Base-by-base conservation (phyloP, 2,888 invertebrate species). In the Cacoxenus indagator region DNA sequence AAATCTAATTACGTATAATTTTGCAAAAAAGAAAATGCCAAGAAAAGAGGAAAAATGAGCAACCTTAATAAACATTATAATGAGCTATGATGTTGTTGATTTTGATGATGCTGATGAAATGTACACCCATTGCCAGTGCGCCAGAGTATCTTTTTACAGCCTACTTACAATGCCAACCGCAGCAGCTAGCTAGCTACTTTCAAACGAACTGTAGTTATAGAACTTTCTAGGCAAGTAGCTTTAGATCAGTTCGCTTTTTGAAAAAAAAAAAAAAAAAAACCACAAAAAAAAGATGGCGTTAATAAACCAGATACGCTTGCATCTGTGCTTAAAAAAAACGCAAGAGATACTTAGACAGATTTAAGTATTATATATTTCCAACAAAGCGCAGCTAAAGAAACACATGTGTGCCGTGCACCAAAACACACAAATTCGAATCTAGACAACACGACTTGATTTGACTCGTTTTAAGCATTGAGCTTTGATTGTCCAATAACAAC, bases 1-100 rank as follows among this genome's bases (percentile, higher is more conserved):
- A 14, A 59, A 8, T 5, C n/a, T 59, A 29, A 59, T 37, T 59
- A 59, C 59, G 37, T 59, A 31, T 59, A 59, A 59, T 59, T 59
- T 59, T 55, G 55, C 27, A 55, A 4, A 48, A 48, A 48, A 48
- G 8, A n/a, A 46, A 46, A n/a, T 2, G 11, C 24, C 4, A 26
- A 27, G 14, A 26, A 55, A 4, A 55, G 11, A 57, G 29, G 11
- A 57, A 29, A 27, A 57, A 14, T 57, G 29, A 19, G 14, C 14
- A 57, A 26, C 27, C 2, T 26, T 55, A 55, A 37, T 37, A 37
- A 37, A 37, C 37, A 37, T 14, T 11, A 37, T 37, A 37, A 37
- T 37, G 14, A 37, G 8, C 17, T 48, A 48, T 17, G 17, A 22
- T 51, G 37, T 37, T 37, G 8, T 37, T 37, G 37, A 37, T 2